Evolutionary conservation across 64 coral and sea anemone genomes (phyloP), one percentile per base, ranked within the genome.

Genomic region (Platygyra sinensis): DNA sequence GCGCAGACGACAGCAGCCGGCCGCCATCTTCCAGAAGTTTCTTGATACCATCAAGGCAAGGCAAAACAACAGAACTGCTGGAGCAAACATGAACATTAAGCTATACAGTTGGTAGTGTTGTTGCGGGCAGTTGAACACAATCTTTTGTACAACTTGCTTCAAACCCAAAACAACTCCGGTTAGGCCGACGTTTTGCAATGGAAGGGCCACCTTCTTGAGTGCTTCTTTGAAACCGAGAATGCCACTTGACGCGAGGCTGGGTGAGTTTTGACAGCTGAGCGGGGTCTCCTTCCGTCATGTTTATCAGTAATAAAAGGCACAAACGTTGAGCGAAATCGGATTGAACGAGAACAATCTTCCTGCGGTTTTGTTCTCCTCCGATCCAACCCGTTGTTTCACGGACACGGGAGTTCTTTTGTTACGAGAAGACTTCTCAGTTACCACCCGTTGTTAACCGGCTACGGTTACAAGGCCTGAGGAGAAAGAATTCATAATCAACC

Each of bases 121-220:
- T 67, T 65, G 30, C 12, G 80, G 80, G 32, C 80, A 83, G 4
- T 64, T 36, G 60, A 83, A 83, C 19, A 67, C 59, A 60, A 83
- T 4, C 61, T 83, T 83, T 5, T 67, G 67, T 22, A 62, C 2
- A 24, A 19, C 17, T 22, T 65, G 31, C 24, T 83, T 83, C 7
- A 83, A 65, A 17, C 31, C 60, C 59, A 83, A 38, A 42, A 83
- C 80, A 39, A 10, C 30, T 12, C 31, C 80, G 9, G 80, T n/a
- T 67, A 83, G 17, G 20, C 4, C 30, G 5, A 17, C 80, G 6
- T 83, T 64, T 62, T 42, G 8, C 60, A 83, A 3, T 38, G 61
- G 80, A 24, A 83, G 80, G 64, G 29, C 32, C 8, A 46, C 2
- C 18, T 83, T 83, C 61, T 83, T 64, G 19, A 67, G 8, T 8